Base-by-base conservation (phyloP, 64 coral and sea anemone species). In the Exaiptasia diaphana region DNA sequence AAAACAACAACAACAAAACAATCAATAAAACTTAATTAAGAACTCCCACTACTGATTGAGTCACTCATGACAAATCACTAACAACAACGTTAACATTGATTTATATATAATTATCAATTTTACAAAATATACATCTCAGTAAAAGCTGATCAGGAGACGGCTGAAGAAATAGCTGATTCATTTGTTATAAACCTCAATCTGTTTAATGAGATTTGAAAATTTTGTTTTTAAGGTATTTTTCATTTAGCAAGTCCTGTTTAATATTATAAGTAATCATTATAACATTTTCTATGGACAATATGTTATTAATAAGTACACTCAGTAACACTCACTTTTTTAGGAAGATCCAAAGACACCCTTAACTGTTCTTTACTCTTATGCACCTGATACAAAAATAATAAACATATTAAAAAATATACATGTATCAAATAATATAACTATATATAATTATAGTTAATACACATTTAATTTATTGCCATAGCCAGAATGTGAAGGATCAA, bases 281-380 rank as follows among this genome's bases (percentile, higher is more conserved):
- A 10, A 5, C 3, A 42, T 15, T 9, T 41, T 6, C 9, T 5
- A 41, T n/a, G 15, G 29, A 65, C 3, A 35, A 50, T 13, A 2
- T 10, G 28, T 29, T 8, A 24, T 35, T 17, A 10, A 1, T 24
- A 20, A 24, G 10, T 41, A 32, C 17, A 25, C 2, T 3, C 4
- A 6, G 26, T 18, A 48, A n/a, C 69, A 89, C 91, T 85, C 33
- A 94, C 91, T 15, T 72, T 94, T 79, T 73, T 89, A 3, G 91
- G 91, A 7, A 94, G 86, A 41, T 94, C 91, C 25, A 94, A 53
- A 1, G 80, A 94, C 4, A 94, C 91, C 25, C 91, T 65, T 38
- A 73, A 53, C 62, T 83, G 91, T 39, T 94, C 91, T 80, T 84
- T 94, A 37, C 76, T 9, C 76, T 84, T 94, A 67, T 75, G 74